These are phyloP conservation scores for Metaphire vulgaris DNA, from an alignment of 1,140 invertebrate species.

Conservation along the genomic window DNA sequence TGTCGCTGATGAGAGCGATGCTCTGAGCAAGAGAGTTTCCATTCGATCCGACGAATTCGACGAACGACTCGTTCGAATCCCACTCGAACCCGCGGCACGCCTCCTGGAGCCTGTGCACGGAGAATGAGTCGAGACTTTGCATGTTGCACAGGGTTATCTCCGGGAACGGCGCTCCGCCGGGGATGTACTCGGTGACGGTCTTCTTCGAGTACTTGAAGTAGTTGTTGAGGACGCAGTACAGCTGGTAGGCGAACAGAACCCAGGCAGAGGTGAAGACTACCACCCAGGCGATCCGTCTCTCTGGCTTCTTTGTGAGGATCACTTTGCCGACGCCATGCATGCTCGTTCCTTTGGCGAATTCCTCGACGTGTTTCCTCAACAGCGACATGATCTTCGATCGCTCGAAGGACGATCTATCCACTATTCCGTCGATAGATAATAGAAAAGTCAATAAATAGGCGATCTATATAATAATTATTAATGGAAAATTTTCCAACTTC, in stretches of 20 bases:
- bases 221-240: neutral
- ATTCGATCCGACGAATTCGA: neutral
- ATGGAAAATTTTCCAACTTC: too few relatives aligned
- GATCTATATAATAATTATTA: too few relatives aligned
- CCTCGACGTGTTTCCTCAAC: neutral
- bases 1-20: neutral
- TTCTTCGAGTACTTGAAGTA: slow-evolving; percentile 1
- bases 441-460: too few relatives aligned
- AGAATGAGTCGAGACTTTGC: neutral
- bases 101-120: neutral
- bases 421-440: too few relatives aligned
- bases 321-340: neutral
- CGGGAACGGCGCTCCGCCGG: neutral
- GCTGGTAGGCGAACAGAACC: neutral
- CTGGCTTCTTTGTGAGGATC: neutral
- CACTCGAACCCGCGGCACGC: neutral
- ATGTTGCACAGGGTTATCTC: neutral
- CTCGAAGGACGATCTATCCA: too few relatives aligned
- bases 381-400: neutral
- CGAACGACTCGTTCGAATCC: neutral
- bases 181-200: neutral
- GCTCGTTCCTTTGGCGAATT: neutral
- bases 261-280: neutral
- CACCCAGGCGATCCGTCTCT: neutral
- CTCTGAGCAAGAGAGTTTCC: neutral